Base-by-base conservation (phyloP, 2,888 invertebrate genomes). In the Helicoverpa assulta region DNA sequence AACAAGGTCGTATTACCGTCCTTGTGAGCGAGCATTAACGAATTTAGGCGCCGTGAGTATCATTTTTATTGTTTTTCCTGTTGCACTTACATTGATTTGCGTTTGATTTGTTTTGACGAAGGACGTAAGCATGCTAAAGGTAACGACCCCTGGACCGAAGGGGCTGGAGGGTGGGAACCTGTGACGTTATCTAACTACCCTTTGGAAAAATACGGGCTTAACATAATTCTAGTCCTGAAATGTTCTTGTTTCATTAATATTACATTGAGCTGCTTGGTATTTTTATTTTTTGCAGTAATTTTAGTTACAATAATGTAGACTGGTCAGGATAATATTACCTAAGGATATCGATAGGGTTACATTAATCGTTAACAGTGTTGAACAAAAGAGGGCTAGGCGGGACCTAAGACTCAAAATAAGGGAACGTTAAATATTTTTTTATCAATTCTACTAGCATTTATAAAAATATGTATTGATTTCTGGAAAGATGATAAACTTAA, bases 101-200 rank as follows among this genome's bases (percentile, higher is more conserved):
- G 56, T 89, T 86, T 86, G 86, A 88, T 90, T 91, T 91, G 89
- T 90, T 92, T 89, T 89, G 87, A 87, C 78, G 86, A 85, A 86
- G 85, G 86, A 85, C 85, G 79, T 80, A 76, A 81, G 84, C 85
- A 83, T 84, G 88, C 82, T 88, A 93, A 94, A 94, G 93, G 93
- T 94, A 92, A 89, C 84, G 92, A 93, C 92, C 93, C 89, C 90
- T 74, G 73, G 76, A 80, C 76, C 76, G 84, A 80, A 83, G 84
- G 85, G 86, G 26, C 26, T 26, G 26, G 85, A 77, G 86, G 85
- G 85, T 82, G 87, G 82, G 74, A 73, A 71, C 70, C 79, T 78
- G 82, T 85, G 88, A 85, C 86, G 91, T 93, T 93, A 93, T 88
- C 93, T 93, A 93, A 93, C 90, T 86, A 85, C 83, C 86, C 82